phyloP scores from a whole-genome alignment of 2,888 invertebrate species.

The Pinctada fucata region DNA sequence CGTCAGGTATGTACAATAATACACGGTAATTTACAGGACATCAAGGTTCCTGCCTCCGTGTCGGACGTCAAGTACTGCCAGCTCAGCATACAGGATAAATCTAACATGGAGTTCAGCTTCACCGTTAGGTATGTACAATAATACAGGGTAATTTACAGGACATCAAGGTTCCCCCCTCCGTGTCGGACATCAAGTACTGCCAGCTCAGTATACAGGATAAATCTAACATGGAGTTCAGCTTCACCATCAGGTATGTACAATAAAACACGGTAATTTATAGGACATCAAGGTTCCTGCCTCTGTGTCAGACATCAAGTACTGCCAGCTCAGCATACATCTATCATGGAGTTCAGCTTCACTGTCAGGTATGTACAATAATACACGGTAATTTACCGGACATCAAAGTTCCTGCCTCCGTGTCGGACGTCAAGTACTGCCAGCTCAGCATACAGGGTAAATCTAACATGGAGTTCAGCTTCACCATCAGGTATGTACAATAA shows the following conservation, averaged over 20 bases:
- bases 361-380: slow-evolving; percentile 73
- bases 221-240: too few relatives aligned
- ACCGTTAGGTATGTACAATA: too few relatives aligned
- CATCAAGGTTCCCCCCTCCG: too few relatives aligned
- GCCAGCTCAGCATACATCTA: slow-evolving; percentile 67
- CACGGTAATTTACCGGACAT: slow-evolving; percentile 72
- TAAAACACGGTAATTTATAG: slow-evolving; percentile 53
- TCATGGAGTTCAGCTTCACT: slow-evolving; percentile 71
- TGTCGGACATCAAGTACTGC: too few relatives aligned
- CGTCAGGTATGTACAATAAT: slow-evolving; percentile 62
- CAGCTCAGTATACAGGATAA: too few relatives aligned
- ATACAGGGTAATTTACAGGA: too few relatives aligned
- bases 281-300: slow-evolving; percentile 71
- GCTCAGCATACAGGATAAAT: too few relatives aligned
- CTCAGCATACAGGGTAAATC: slow-evolving; percentile 66
- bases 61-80: too few relatives aligned
- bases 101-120: too few relatives aligned
- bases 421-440: slow-evolving; percentile 74
- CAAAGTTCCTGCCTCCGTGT: slow-evolving; percentile 67
- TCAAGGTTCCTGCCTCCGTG: too few relatives aligned
- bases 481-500: slow-evolving; percentile 74
- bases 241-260: too few relatives aligned
- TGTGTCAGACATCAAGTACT: slow-evolving; percentile 71
- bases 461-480: slow-evolving; percentile 71
- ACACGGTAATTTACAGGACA: too few relatives aligned